Conservation (phyloP, 2,888 invertebrate genomes). For the Cremastinae sp. region DNA sequence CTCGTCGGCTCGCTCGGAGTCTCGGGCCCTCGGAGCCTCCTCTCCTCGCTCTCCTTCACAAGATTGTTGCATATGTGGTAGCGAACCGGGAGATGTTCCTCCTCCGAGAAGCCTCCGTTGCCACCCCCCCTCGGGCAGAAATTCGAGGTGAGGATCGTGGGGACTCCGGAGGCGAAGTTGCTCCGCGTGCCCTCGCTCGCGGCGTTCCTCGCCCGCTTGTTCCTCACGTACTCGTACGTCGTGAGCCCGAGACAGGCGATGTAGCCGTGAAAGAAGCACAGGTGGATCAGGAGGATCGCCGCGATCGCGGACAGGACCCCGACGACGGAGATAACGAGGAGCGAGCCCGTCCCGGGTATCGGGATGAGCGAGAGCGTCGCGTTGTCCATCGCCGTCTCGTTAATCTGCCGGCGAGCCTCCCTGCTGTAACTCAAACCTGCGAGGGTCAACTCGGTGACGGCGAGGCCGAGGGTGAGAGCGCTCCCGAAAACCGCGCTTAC, state of each 20-base stretch:
- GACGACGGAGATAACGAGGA: constrained; percentile 80
- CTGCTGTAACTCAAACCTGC: constrained; percentile 76
- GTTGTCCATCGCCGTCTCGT: constrained; percentile 70
- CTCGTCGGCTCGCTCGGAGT: constrained; percentile 54
- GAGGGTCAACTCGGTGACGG: constrained; percentile 86
- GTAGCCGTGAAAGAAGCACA: constrained; percentile 94
- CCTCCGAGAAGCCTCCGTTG: neutral
- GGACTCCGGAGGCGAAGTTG: constrained; percentile 37
- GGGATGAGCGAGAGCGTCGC: constrained; percentile 70
- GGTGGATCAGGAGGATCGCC: constrained; percentile 89
- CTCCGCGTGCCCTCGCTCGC: constrained; percentile 47
- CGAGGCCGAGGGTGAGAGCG: constrained; percentile 86
- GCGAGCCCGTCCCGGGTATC: constrained; percentile 79
- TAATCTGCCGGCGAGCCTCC: neutral
- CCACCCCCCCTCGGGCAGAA: constrained; percentile 45
- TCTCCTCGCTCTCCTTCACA: constrained; percentile 20
- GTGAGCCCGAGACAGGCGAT: constrained; percentile 92
- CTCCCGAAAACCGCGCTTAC: constrained; percentile 89
- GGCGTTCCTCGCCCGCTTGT: constrained; percentile 70
- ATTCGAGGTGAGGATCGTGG: constrained; percentile 15
- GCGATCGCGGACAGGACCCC: constrained; percentile 88
- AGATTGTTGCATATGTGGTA: constrained; percentile 72
- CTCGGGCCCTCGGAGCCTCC: neutral
- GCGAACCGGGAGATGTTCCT: constrained; percentile 56
- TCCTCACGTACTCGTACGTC: constrained; percentile 93